Conservation (phyloP, 2,888 invertebrate genomes). For the Pterostichus madidus region DNA sequence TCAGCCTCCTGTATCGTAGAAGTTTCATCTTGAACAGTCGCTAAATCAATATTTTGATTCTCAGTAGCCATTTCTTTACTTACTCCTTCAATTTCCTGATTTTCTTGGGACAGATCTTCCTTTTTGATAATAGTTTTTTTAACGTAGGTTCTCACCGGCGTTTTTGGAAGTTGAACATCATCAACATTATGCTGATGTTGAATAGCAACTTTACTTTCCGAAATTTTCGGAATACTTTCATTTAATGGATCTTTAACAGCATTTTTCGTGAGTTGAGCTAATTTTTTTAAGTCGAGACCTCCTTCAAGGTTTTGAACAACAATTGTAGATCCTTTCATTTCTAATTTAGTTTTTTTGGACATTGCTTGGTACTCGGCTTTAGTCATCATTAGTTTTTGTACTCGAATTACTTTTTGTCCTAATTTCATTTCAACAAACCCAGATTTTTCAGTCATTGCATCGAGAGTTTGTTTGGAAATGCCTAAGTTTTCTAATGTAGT, state of each 20-base stretch:
- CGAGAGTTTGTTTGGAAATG: slow-evolving; percentile 71
- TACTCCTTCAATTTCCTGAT: neutral
- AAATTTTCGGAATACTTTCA: neutral
- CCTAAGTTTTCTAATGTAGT: slow-evolving; percentile 71
- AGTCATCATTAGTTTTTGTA: slow-evolving; percentile 84
- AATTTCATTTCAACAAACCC: slow-evolving; percentile 78
- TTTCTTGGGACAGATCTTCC: slow-evolving; percentile 43
- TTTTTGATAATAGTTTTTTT: slow-evolving; percentile 61
- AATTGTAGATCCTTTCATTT: slow-evolving; percentile 59
- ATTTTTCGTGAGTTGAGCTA: slow-evolving; percentile 17
- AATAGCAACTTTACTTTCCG: slow-evolving; percentile 40
- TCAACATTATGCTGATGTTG: slow-evolving; percentile 42
- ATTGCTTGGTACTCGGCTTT: slow-evolving; percentile 84
- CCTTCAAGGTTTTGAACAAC: slow-evolving; percentile 49
- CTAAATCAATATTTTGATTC: slow-evolving; percentile 41
- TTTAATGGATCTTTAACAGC: slow-evolving; percentile 26
- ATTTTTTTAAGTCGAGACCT: slow-evolving; percentile 46
- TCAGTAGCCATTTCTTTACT: no score
- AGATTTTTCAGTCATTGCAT: slow-evolving; percentile 72
- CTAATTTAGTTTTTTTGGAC: slow-evolving; percentile 81
- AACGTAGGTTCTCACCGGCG: slow-evolving; percentile 62
- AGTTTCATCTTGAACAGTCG: slow-evolving; percentile 4
- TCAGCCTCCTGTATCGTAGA: slow-evolving; percentile 26
- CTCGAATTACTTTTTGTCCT: slow-evolving; percentile 82
- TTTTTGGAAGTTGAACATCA: slow-evolving; percentile 42